Percentiles rank a stretch among this genome's conserved stretches.
These are phyloP conservation scores for Cataglyphis cursor DNA, from an alignment of 2,888 invertebrate species.

Conservation along the genomic window DNA sequence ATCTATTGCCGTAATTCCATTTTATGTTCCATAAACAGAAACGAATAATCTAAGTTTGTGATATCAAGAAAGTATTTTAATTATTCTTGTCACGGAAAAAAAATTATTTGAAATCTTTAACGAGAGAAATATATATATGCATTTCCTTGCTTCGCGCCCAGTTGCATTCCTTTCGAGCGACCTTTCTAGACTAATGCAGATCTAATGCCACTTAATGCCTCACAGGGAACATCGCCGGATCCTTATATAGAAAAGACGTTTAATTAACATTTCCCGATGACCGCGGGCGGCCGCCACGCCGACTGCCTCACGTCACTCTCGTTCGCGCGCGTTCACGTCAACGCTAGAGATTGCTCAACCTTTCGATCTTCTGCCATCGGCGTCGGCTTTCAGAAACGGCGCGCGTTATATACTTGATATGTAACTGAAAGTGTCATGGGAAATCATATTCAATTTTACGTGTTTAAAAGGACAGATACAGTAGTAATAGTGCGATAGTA, in stretches of 20 bases:
- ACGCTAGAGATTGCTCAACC: constrained; percentile 65
- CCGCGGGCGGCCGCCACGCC: constrained; percentile 63
- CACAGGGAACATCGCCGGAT: constrained; percentile 46
- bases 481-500: constrained; percentile 2
- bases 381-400: constrained; percentile 15
- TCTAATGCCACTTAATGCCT: constrained; percentile 61
- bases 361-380: constrained; percentile 51
- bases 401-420: constrained; percentile 2
- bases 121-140: background rate
- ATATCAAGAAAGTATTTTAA: background rate
- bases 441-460: constrained; percentile 34
- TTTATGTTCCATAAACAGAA: background rate
- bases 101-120: background rate
- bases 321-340: constrained; percentile 62
- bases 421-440: constrained; percentile 23
- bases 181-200: constrained; percentile 59
- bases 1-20: background rate
- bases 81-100: background rate
- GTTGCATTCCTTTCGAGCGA: constrained; percentile 52
- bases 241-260: constrained; percentile 74
- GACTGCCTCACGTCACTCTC: constrained; percentile 70
- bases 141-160: background rate
- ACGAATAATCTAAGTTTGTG: background rate
- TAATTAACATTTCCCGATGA: constrained; percentile 79
- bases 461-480: background rate